phyloP scores from a whole-genome alignment of 2,888 invertebrate genomes.

The Pristionchus fissidentatus region DNA sequence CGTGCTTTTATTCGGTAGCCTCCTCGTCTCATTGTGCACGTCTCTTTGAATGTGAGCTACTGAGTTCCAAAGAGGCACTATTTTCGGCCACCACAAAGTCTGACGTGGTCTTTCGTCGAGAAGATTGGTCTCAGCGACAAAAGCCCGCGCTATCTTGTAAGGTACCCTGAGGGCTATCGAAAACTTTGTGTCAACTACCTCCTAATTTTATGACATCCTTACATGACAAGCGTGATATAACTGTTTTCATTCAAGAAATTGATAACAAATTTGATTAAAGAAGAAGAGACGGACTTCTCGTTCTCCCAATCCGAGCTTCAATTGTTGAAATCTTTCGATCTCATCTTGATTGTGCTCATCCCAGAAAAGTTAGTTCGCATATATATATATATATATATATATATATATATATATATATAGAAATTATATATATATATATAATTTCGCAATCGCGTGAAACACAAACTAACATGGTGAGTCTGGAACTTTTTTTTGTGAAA shows the following conservation, averaged over 20 bases:
- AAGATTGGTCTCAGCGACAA: neutral
- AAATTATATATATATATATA: no score
- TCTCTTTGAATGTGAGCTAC: no score
- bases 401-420: no score
- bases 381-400: conserved; percentile 50
- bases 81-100: neutral
- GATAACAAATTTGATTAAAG: conserved; percentile 53
- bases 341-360: conserved; percentile 59
- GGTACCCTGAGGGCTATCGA: no score
- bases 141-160: no score
- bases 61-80: neutral
- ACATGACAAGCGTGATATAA: neutral
- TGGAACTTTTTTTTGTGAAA: no score
- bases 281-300: conserved; percentile 70
- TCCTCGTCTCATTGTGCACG: no score
- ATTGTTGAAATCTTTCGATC: conserved; percentile 71
- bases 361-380: conserved; percentile 61
- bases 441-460: no score
- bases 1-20: no score
- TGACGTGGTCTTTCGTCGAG: neutral
- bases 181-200: no score
- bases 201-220: no score
- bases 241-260: neutral
- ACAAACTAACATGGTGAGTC: neutral
- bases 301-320: conserved; percentile 71